These are phyloP conservation scores for Hesperia comma DNA, from an alignment of 2,888 invertebrate genomes.

Conservation along the genomic window DNA sequence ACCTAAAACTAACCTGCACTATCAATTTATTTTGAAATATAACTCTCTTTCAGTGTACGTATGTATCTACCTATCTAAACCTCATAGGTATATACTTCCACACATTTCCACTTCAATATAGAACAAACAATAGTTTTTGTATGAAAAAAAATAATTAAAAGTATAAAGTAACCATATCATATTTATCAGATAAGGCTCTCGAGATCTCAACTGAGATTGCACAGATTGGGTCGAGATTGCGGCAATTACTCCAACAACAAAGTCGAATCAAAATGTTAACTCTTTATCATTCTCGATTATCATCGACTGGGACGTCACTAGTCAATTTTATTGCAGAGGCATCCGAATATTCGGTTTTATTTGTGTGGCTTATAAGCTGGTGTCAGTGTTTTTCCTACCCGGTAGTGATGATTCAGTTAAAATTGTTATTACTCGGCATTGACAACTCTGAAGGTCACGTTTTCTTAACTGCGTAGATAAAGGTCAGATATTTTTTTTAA, in stretches of 20 bases:
- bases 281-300: neutral
- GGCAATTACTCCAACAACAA: slow-evolving; percentile 15
- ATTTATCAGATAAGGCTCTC: slow-evolving; percentile 13
- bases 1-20: no score
- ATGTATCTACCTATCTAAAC: no score
- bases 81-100: no score
- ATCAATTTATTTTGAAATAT: no score
- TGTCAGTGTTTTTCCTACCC: neutral
- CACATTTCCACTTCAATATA: neutral
- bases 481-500: neutral
- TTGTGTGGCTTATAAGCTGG: no score
- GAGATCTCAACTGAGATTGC: slow-evolving; percentile 14
- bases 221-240: slow-evolving; percentile 9
- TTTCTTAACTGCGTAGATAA: no score
- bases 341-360: neutral
- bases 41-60: no score
- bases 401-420: neutral
- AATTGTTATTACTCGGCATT: neutral
- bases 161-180: slow-evolving; percentile 11
- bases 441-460: no score
- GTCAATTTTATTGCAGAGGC: neutral
- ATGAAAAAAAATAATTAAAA: slow-evolving; percentile 9
- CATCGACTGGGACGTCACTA: neutral
- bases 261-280: slow-evolving; percentile 16
- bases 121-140: neutral